A percentile compares a stretch with the other conserved stretches of the same genome.
Conservation (phyloP, 2,113 vertebrate species). For the Podarcis muralis region DNA sequence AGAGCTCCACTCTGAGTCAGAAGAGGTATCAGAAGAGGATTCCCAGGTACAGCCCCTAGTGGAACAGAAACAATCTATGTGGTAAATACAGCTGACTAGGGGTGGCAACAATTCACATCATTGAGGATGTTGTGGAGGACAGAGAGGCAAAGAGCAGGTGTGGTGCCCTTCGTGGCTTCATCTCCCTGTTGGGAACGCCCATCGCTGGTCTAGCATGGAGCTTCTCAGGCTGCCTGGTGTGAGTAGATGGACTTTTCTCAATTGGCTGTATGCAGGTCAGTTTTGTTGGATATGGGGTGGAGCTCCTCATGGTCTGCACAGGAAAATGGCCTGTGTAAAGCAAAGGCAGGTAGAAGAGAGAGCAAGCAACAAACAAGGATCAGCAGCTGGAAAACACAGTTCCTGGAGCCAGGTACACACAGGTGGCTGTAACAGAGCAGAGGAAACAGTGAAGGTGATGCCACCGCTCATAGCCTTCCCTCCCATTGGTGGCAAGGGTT, state of each 20-base stretch:
- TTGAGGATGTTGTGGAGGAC: not conserved
- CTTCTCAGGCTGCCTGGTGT: not conserved
- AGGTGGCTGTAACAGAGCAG: not conserved
- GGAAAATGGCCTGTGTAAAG: not conserved
- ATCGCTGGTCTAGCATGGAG: not conserved
- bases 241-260: not conserved
- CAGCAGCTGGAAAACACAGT: not conserved
- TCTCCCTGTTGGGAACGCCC: not conserved
- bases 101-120: too few species aligned
- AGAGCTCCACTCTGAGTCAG: too few species aligned
- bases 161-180: not conserved
- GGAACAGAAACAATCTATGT: too few species aligned
- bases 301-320: not conserved
- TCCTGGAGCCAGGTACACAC: not conserved
- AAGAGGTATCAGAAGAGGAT: too few species aligned
- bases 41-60: too few species aligned
- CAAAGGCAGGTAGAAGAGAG: not conserved
- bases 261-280: not conserved
- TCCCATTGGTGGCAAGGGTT: not conserved
- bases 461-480: not conserved
- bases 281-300: not conserved
- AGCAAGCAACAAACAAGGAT: not conserved
- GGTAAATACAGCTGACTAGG: too few species aligned
- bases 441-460: not conserved
- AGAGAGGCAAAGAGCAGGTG: not conserved